Evolutionary conservation across 30 jellyfish, hydroid and myxozoan genomes (phyloP).

Genomic region (Chrysaora quinquecirrha): DNA sequence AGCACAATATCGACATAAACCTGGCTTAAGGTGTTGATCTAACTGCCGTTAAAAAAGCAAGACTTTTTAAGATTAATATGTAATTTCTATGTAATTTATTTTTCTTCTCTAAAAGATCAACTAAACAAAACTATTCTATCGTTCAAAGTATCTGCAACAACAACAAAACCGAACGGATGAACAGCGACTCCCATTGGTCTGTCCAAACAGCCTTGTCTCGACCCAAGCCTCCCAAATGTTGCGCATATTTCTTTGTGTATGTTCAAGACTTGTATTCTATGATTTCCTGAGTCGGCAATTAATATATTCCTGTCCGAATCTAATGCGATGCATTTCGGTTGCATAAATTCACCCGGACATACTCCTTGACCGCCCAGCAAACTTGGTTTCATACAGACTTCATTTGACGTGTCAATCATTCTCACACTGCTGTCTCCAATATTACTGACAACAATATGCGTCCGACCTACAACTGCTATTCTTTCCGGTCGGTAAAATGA

Average conservation of each 20-base stretch:
- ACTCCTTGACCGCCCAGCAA: conserved; percentile 57
- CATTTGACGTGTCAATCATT: conserved; percentile 29
- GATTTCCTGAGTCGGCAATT: conserved; percentile 66
- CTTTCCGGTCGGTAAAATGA: conserved; percentile 32
- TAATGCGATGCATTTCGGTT: conserved; percentile 43
- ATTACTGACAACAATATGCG: conserved; percentile 34
- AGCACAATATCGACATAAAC: too few species aligned
- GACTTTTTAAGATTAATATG: too few species aligned
- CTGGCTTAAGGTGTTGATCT: too few species aligned
- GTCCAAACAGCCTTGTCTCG: conserved; percentile 66
- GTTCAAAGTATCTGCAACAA: conserved; percentile 68
- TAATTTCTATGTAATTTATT: too few species aligned
- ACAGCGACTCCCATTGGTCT: conserved; percentile 62
- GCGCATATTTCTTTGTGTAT: conserved; percentile 22
- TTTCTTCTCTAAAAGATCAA: too few species aligned
- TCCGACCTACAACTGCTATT: conserved; percentile 18
- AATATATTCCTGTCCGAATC: conserved; percentile 49
- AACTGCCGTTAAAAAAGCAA: too few species aligned
- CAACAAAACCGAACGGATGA: conserved; percentile 69
- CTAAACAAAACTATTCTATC: conserved; percentile 59
- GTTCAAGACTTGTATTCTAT: conserved; percentile 66
- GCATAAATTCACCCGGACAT: conserved; percentile 55
- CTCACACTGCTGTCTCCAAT: conserved; percentile 25
- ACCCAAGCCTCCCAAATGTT: conserved; percentile 71
- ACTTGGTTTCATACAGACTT: conserved; percentile 12